Conservation (phyloP, 2,113 vertebrate genomes). For the Chaetops frenatus region DNA sequence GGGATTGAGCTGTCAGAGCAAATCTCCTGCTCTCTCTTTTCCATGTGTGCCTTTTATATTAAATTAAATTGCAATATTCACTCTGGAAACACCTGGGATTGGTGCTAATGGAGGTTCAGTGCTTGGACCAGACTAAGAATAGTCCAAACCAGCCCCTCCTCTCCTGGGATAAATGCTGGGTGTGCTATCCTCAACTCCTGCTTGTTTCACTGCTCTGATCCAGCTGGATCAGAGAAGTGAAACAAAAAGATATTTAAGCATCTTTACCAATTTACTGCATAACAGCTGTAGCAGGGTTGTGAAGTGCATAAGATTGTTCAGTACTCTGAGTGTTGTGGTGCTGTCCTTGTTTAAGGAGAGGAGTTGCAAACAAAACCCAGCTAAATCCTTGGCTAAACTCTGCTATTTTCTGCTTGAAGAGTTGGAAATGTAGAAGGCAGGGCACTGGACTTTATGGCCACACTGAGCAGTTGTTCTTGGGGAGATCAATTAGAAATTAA, state of each 20-base stretch:
- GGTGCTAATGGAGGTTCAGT: background rate
- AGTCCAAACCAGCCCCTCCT: background rate
- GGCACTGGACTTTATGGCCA: background rate
- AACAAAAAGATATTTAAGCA: background rate
- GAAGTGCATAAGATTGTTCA: background rate
- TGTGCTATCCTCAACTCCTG: background rate
- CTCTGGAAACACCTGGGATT: background rate
- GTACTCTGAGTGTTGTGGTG: background rate
- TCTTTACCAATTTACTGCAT: background rate
- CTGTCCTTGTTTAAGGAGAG: background rate
- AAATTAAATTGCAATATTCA: background rate
- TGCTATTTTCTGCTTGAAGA: background rate
- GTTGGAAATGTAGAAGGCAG: background rate
- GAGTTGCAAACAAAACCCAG: background rate
- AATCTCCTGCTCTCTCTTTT: background rate
- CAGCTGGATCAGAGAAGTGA: no score
- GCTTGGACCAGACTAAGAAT: background rate
- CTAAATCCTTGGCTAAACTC: background rate
- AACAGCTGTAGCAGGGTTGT: background rate
- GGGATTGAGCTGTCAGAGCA: background rate
- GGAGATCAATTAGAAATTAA: background rate
- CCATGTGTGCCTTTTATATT: rapidly evolving
- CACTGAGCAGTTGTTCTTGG: background rate
- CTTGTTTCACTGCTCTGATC: background rate
- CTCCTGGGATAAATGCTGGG: background rate